phyloP scores from a whole-genome alignment of 2,797 vertebrate genomes.

The Etheostoma nigrum region DNA sequence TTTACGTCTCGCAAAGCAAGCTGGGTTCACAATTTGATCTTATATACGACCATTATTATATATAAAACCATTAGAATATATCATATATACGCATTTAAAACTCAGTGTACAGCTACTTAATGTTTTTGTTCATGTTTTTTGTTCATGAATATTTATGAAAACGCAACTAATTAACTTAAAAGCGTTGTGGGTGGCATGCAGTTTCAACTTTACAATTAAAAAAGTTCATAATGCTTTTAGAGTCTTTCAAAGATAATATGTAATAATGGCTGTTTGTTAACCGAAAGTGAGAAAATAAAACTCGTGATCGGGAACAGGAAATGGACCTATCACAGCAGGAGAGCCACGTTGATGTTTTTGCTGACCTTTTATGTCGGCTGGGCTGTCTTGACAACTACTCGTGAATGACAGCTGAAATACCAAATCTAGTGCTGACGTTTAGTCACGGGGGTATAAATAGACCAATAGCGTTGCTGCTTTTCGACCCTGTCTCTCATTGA shows the following conservation, averaged over 20 bases:
- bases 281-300: background rate
- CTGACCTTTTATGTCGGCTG: conserved; percentile 64
- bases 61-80: background rate
- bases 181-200: background rate
- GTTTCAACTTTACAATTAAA: background rate
- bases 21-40: background rate
- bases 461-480: conserved; percentile 58
- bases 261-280: conserved; percentile 24
- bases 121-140: too few species aligned
- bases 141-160: background rate
- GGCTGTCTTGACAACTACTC: conserved; percentile 64
- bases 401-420: conserved; percentile 61
- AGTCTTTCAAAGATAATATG: background rate
- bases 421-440: conserved; percentile 33
- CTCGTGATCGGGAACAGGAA: conserved; percentile 81
- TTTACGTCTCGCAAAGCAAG: background rate
- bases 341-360: conserved; percentile 86
- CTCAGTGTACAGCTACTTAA: background rate
- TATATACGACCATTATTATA: background rate
- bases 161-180: too few species aligned
- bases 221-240: accelerated
- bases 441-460: background rate
- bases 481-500: conserved; percentile 45
- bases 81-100: accelerated
- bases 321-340: background rate